Percentiles rank a stretch among this genome's conserved stretches.
These are phyloP conservation scores for Sialia sialis DNA, from an alignment of 2,113 vertebrate genomes.

Conservation along the genomic window DNA sequence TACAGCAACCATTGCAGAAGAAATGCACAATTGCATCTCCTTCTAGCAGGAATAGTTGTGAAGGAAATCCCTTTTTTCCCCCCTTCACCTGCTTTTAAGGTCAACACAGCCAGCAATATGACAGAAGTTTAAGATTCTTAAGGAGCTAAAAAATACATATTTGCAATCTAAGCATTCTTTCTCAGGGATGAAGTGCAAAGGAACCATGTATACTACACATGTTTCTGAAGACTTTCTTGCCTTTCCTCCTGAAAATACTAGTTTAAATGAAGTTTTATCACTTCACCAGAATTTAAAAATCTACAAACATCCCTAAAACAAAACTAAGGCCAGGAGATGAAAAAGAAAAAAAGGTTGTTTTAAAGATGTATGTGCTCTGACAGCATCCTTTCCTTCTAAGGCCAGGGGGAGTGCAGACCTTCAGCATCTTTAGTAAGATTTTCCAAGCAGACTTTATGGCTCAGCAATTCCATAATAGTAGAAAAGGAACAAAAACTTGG, in stretches of 20 bases:
- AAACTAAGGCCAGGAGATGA: neutral
- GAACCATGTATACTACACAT: neutral
- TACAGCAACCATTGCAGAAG: neutral
- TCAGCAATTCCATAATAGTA: neutral
- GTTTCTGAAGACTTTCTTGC: neutral
- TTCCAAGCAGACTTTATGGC: neutral
- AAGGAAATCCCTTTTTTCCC: neutral
- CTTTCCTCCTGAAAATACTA: neutral
- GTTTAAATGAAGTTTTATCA: neutral
- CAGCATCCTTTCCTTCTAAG: neutral
- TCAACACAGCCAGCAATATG: neutral
- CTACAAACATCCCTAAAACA: fast-evolving
- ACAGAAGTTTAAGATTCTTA: neutral
- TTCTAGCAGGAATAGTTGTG: neutral
- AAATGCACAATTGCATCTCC: neutral
- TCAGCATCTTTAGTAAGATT: neutral
- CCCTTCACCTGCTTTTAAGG: neutral
- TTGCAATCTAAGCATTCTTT: neutral
- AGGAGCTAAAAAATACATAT: neutral
- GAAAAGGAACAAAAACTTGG: neutral
- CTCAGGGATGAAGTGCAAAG: neutral
- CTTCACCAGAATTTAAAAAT: neutral
- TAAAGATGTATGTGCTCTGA: neutral
- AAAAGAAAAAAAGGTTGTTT: neutral
- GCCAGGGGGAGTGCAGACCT: neutral